phyloP scores from a whole-genome alignment of 2,797 vertebrate species.

The Kryptolebias ocellatus region DNA sequence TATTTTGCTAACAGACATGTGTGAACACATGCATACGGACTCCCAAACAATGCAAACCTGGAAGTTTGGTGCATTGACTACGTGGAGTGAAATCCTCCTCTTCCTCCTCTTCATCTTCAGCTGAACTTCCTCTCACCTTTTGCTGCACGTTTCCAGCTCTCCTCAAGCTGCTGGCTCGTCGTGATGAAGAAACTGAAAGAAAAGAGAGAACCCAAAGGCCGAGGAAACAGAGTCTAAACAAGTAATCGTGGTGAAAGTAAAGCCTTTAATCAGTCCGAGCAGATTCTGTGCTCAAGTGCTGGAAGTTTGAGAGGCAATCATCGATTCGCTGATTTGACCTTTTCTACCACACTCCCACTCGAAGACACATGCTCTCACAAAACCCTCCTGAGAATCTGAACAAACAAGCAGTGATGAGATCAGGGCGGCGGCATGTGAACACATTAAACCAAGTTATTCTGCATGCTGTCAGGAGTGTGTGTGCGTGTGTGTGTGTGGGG shows the following conservation, averaged over 20 bases:
- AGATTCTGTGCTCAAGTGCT: conserved; percentile 36
- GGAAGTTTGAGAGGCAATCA: conserved; percentile 58
- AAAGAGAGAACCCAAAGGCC: conserved; percentile 26
- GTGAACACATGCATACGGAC: no score
- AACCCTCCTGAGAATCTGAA: conserved; percentile 42
- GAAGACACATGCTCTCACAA: conserved; percentile 5
- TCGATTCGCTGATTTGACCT: conserved; percentile 69
- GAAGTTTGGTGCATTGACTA: no score
- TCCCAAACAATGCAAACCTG: no score
- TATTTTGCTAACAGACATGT: no score
- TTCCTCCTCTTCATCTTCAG: not conserved
- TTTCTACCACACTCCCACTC: conserved; percentile 40
- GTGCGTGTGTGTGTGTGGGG: not conserved
- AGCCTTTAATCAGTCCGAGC: conserved; percentile 53
- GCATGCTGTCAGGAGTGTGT: conserved; percentile 1
- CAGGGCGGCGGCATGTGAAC: conserved; percentile 38
- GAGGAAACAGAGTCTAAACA: conserved; percentile 33
- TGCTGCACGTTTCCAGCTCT: not conserved
- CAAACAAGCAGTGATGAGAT: conserved; percentile 60
- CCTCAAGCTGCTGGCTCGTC: conserved; percentile 9
- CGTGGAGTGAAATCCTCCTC: not conserved
- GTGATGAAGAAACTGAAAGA: not conserved
- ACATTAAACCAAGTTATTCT: conserved; percentile 30
- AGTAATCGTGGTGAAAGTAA: conserved; percentile 44
- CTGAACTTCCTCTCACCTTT: no score